These are phyloP conservation scores for Heteropelma amictum DNA, from an alignment of 2,888 invertebrate genomes.

Conservation along the genomic window DNA sequence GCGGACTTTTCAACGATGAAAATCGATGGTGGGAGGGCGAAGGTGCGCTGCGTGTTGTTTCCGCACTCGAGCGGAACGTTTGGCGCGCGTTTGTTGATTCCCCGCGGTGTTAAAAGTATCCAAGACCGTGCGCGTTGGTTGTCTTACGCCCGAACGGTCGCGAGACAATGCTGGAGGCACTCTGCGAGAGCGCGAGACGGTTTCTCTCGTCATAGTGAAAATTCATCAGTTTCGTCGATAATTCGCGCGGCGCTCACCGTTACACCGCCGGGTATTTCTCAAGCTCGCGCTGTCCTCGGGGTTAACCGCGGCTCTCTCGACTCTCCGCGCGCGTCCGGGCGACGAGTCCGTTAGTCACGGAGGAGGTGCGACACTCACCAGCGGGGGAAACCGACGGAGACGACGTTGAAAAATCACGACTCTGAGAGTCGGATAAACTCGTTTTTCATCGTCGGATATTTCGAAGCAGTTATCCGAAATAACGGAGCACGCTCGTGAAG, in stretches of 20 bases:
- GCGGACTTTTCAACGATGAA: too few relatives aligned
- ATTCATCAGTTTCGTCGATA: neutral
- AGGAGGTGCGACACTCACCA: constrained; percentile 37
- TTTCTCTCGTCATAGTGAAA: neutral
- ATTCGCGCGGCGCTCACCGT: constrained; percentile 2
- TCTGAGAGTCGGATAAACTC: neutral
- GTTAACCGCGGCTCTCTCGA: too few relatives aligned
- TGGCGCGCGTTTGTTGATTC: too few relatives aligned
- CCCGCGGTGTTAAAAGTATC: neutral
- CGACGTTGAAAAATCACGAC: constrained; percentile 13
- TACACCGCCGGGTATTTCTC: too few relatives aligned
- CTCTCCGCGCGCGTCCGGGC: too few relatives aligned
- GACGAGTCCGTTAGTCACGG: constrained; percentile 49
- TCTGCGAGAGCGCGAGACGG: too few relatives aligned
- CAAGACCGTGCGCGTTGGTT: neutral
- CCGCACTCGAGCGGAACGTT: too few relatives aligned
- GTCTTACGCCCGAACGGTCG: constrained; percentile 31
- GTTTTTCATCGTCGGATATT: neutral
- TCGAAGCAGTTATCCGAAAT: neutral
- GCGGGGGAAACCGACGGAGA: constrained; percentile 19
- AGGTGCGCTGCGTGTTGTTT: too few relatives aligned
- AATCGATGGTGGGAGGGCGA: too few relatives aligned
- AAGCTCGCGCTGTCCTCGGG: constrained; percentile 8
- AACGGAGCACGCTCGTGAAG: too few relatives aligned
- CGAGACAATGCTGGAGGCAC: constrained; percentile 26